Conservation (phyloP, 2,113 vertebrate genomes). For the Hiodon tergisus region DNA sequence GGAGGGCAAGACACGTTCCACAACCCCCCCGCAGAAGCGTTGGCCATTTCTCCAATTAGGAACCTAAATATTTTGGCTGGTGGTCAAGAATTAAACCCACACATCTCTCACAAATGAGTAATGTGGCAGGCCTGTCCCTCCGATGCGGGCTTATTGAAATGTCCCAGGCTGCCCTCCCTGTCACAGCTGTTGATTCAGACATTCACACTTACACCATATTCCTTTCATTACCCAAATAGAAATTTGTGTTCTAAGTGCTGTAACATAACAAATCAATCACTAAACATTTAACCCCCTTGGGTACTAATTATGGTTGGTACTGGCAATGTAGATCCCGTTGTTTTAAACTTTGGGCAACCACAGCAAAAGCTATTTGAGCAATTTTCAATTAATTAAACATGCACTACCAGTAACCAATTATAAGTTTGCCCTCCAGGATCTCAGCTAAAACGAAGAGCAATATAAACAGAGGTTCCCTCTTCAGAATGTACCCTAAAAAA, state of each 20-base stretch:
- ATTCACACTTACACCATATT: conserved; percentile 64
- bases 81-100: conserved; percentile 59
- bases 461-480: conserved; percentile 20
- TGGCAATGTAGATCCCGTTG: conserved; percentile 81
- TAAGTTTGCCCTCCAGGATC: conserved; percentile 82
- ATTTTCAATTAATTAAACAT: conserved; percentile 97
- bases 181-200: conserved; percentile 67
- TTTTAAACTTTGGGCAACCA: conserved; percentile 68
- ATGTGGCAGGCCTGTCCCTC: conserved; percentile 69
- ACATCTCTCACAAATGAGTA: conserved; percentile 50
- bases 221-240: conserved; percentile 86
- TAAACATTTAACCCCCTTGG: conserved; percentile 81
- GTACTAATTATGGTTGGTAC: conserved; percentile 86
- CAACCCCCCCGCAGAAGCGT: conserved; percentile 51
- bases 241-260: conserved; percentile 83
- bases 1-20: neutral
- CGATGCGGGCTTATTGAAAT: conserved; percentile 81
- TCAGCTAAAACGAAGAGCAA: conserved; percentile 60
- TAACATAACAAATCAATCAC: conserved; percentile 81
- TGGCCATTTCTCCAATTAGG: conserved; percentile 66
- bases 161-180: conserved; percentile 58
- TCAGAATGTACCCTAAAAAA: conserved; percentile 10
- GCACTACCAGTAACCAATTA: conserved; percentile 82
- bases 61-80: conserved; percentile 70
- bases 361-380: conserved; percentile 87